Evolutionary conservation across 2,888 invertebrate species (phyloP).

Genomic region (Mythimna loreyi): DNA sequence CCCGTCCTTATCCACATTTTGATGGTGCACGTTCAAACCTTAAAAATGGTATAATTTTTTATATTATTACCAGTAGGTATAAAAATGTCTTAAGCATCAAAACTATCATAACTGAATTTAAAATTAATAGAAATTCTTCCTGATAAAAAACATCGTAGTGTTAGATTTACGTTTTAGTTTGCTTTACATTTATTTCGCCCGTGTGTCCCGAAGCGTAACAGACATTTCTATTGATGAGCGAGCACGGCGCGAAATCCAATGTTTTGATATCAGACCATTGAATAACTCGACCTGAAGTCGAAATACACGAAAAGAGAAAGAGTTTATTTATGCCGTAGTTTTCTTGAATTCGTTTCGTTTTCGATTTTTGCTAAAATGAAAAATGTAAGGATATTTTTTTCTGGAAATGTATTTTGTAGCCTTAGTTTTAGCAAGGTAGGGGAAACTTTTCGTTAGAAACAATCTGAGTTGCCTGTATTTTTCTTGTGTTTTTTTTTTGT

Average conservation of each 20-base stretch:
- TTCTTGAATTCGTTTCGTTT: conserved; percentile 31
- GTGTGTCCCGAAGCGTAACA: conserved; percentile 48
- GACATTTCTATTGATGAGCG: conserved; percentile 68
- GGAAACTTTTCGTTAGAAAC: conserved; percentile 23
- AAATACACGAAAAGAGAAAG: conserved; percentile 42
- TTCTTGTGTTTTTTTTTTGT: conserved; percentile 25
- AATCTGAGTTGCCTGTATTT: neutral
- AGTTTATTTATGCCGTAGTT: conserved; percentile 53
- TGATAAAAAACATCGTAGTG: neutral
- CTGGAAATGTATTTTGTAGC: conserved; percentile 12
- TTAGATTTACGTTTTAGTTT: neutral
- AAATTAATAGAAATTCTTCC: neutral
- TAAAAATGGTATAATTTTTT: too few relatives aligned
- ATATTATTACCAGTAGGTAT: too few relatives aligned
- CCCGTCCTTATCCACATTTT: too few relatives aligned
- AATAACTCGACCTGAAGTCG: conserved; percentile 57
- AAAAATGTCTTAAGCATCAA: too few relatives aligned
- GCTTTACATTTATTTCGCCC: neutral
- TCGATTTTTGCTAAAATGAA: conserved; percentile 32
- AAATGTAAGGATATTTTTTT: conserved; percentile 24
- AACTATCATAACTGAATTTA: too few relatives aligned
- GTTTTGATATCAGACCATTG: conserved; percentile 65
- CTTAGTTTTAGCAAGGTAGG: conserved; percentile 9
- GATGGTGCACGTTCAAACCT: too few relatives aligned
- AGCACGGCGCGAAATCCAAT: conserved; percentile 68